Conservation (phyloP, 92 coral and sea anemone genomes). For the Hydrozoanthus gracilis region DNA sequence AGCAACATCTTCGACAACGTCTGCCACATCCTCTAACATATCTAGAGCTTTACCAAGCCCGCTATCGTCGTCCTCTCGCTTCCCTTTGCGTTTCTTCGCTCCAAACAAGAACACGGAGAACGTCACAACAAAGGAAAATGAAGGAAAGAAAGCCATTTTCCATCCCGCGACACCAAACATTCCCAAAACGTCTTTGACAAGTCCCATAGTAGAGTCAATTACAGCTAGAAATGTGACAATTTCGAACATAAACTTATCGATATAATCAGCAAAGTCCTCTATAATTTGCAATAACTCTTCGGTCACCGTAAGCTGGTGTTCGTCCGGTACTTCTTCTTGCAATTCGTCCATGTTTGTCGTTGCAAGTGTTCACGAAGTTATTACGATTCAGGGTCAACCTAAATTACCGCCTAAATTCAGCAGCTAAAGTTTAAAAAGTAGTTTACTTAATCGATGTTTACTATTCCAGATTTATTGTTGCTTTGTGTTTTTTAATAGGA, state of each 20-base stretch:
- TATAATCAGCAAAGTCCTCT: constrained; percentile 90
- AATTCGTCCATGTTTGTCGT: constrained; percentile 25
- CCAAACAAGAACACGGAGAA: constrained; percentile 87
- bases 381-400: not conserved
- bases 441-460: not conserved
- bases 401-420: not conserved
- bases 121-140: constrained; percentile 85
- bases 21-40: constrained; percentile 77
- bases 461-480: constrained; percentile 2
- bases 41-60: constrained; percentile 76
- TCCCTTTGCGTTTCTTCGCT: constrained; percentile 87
- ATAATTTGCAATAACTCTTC: constrained; percentile 81
- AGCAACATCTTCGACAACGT: constrained; percentile 77
- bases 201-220: constrained; percentile 89
- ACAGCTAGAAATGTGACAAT: constrained; percentile 91
- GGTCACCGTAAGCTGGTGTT: constrained; percentile 76
- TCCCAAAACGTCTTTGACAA: constrained; percentile 80
- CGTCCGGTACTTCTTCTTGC: constrained; percentile 23
- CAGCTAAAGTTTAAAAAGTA: not conserved
- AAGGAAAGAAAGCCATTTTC: constrained; percentile 91
- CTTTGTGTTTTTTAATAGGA: not conserved
- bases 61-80: constrained; percentile 79
- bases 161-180: constrained; percentile 85
- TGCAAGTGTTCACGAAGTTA: not conserved
- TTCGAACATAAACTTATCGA: constrained; percentile 93